Conservation (phyloP, 2,797 vertebrate species). For the Anomalospiza imberbis region DNA sequence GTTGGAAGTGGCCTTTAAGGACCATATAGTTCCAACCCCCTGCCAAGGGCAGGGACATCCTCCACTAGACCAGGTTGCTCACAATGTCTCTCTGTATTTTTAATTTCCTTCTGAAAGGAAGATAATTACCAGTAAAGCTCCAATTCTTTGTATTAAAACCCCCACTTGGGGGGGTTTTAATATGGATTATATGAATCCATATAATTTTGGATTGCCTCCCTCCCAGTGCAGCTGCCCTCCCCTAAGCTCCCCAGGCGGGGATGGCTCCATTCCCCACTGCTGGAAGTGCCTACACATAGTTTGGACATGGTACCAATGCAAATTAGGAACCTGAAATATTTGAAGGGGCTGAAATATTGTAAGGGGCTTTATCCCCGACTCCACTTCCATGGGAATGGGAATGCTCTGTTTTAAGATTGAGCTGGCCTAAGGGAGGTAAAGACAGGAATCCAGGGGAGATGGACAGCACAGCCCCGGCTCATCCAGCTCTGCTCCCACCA, state of each 20-base stretch:
- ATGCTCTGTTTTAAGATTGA: background rate
- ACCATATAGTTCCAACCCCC: fast-evolving
- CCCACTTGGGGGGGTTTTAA: no score
- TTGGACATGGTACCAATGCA: background rate
- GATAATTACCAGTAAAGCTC: background rate
- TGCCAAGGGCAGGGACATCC: background rate
- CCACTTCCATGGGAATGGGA: background rate
- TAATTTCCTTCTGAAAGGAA: background rate
- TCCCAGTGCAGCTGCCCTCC: background rate
- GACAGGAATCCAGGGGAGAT: background rate
- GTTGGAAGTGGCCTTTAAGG: background rate
- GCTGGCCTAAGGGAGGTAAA: background rate
- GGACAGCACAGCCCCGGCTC: background rate
- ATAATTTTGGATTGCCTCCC: background rate
- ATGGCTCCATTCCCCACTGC: background rate
- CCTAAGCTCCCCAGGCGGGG: background rate
- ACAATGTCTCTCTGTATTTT: background rate
- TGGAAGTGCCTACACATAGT: background rate
- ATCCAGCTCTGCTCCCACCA: background rate
- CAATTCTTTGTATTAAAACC: background rate
- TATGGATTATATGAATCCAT: no score
- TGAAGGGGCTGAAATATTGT: background rate
- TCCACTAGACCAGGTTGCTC: background rate
- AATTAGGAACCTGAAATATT: background rate
- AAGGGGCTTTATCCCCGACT: background rate